Percentiles rank a stretch among this genome's conserved stretches.
These are phyloP conservation scores for Vanessa tameamea DNA, from an alignment of 1,140 invertebrate genomes.

Conservation along the genomic window DNA sequence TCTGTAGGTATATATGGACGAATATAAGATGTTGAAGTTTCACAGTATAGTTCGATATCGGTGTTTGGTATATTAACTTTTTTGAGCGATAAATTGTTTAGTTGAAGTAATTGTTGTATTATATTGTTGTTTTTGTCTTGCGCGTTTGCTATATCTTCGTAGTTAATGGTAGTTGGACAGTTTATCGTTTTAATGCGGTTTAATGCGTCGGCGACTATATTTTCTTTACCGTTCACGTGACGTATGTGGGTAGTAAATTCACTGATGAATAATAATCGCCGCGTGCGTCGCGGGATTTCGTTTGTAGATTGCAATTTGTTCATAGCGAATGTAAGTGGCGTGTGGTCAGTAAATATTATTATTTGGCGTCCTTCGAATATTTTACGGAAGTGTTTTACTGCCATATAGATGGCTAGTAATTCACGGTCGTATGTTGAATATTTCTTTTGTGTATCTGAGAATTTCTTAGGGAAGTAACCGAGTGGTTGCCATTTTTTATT, in stretches of 20 bases:
- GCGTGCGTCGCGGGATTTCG: conserved; percentile 32
- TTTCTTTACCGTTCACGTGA: conserved; percentile 35
- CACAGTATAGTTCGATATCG: too few species aligned
- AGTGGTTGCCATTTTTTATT: conserved; percentile 14
- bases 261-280: too few species aligned
- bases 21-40: too few species aligned
- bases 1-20: too few species aligned
- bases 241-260: too few species aligned
- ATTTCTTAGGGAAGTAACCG: conserved; percentile 11
- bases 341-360: conserved; percentile 62
- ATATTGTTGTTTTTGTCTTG: not conserved
- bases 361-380: conserved; percentile 49
- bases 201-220: conserved; percentile 8
- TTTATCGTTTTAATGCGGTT: not conserved
- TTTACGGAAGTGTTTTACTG: conserved; percentile 23
- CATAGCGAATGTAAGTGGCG: conserved; percentile 59
- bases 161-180: not conserved
- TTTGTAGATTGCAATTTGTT: conserved; percentile 16
- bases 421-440: conserved; percentile 20
- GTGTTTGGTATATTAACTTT: too few species aligned
- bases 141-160: not conserved
- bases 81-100: too few species aligned
- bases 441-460: conserved; percentile 18
- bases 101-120: too few species aligned
- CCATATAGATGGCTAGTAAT: conserved; percentile 7